Percentiles rank a stretch among this genome's conserved stretches.
phyloP scores from a whole-genome alignment of 2,888 invertebrate species.

The Tanaodytes sp. region DNA sequence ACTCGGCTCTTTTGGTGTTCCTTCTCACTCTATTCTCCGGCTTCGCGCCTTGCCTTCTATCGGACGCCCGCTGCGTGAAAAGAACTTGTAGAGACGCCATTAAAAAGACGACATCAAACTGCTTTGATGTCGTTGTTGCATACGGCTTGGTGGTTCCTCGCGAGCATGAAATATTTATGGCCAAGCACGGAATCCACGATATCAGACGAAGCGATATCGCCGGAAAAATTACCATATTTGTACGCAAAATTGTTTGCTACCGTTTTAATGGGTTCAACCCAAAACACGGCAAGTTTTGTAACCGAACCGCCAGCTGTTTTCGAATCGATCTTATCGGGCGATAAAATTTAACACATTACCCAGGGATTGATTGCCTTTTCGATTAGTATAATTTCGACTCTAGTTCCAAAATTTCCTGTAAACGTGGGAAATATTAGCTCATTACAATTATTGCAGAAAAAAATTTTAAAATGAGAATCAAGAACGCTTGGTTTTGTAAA shows the following conservation, averaged over 20 bases:
- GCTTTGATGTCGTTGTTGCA: constrained; percentile 51
- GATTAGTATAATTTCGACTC: too few species aligned
- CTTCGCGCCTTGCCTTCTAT: constrained; percentile 24
- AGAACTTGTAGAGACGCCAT: constrained; percentile 44
- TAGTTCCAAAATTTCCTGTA: too few species aligned
- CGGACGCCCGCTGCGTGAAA: constrained; percentile 33
- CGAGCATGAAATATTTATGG: constrained; percentile 43
- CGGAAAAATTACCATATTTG: constrained; percentile 34
- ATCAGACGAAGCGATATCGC: not conserved
- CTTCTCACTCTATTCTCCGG: constrained; percentile 5
- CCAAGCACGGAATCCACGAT: constrained; percentile 28
- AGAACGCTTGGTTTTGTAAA: too few species aligned
- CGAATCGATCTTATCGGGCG: too few species aligned
- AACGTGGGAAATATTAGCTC: too few species aligned
- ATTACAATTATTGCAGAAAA: too few species aligned
- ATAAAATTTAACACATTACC: too few species aligned
- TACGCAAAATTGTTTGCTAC: constrained; percentile 14
- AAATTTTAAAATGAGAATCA: too few species aligned
- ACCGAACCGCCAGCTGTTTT: constrained; percentile 24
- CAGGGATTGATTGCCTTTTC: too few species aligned
- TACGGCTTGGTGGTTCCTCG: constrained; percentile 30
- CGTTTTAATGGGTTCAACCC: constrained; percentile 1
- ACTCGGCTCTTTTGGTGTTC: constrained; percentile 11
- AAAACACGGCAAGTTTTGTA: not conserved
- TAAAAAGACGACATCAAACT: constrained; percentile 22